Conservation (phyloP, 1,140 invertebrate species). For the Drosophila lacteicornis region DNA sequence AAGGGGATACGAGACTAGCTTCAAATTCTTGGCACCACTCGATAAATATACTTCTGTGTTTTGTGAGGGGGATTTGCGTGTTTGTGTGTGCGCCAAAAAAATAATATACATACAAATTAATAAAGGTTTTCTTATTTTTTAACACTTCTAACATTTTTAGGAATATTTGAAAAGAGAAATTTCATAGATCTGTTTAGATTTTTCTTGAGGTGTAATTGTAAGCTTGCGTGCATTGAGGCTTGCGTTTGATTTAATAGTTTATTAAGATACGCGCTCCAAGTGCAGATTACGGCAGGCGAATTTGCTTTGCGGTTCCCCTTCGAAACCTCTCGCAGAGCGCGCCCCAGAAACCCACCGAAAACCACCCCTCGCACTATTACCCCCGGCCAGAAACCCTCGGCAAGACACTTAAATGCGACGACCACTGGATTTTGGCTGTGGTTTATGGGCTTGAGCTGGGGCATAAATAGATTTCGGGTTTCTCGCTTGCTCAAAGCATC, state of each 20-base stretch:
- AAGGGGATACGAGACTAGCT: slow-evolving; percentile 13
- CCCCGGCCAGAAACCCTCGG: slow-evolving; percentile 9
- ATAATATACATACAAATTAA: too few species aligned
- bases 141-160: too few species aligned
- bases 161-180: too few species aligned
- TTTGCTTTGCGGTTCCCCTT: slow-evolving; percentile 59
- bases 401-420: slow-evolving; percentile 77
- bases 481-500: slow-evolving; percentile 17
- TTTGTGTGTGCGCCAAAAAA: not conserved
- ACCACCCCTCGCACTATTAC: slow-evolving; percentile 14
- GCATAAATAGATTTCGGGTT: slow-evolving; percentile 76
- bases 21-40: not conserved
- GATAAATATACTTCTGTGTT: slow-evolving; percentile 10
- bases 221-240: slow-evolving; percentile 75
- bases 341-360: not conserved
- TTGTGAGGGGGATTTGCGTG: not conserved
- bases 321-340: not conserved
- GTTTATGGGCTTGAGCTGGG: slow-evolving; percentile 75
- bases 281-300: slow-evolving; percentile 76
- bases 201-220: slow-evolving; percentile 11
- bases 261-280: slow-evolving; percentile 80
- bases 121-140: not conserved
- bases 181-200: too few species aligned
- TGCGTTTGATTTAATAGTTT: slow-evolving; percentile 83
- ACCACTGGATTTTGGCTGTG: slow-evolving; percentile 81